A percentile compares a stretch with the other conserved stretches of the same genome.
Evolutionary conservation across 2,113 vertebrate species (phyloP).

Genomic region (Octodon degus): DNA sequence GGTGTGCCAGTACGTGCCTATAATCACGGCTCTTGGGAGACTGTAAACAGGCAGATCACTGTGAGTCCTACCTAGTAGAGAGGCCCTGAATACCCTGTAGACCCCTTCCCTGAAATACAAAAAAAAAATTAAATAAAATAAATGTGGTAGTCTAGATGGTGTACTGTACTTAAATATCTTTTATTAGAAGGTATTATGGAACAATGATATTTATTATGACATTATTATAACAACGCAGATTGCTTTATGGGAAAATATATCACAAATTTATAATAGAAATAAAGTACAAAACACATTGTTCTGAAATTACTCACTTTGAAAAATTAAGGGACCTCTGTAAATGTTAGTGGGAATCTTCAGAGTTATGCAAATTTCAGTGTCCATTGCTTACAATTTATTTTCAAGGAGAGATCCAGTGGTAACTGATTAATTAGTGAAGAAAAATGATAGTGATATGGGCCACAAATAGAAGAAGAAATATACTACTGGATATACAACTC

Average conservation of each 20-base stretch:
- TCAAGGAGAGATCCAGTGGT: not conserved
- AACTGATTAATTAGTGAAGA: not conserved
- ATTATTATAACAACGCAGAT: not conserved
- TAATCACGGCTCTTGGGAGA: no score
- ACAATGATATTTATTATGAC: not conserved
- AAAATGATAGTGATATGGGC: not conserved
- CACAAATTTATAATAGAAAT: not conserved
- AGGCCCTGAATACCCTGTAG: no score
- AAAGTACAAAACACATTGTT: constrained; percentile 3
- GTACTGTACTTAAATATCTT: not conserved
- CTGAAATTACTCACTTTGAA: not conserved
- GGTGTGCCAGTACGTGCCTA: no score
- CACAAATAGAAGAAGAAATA: not conserved
- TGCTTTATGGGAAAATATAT: not conserved
- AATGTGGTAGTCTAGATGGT: not conserved
- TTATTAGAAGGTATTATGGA: not conserved
- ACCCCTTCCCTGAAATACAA: no score
- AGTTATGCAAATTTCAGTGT: not conserved
- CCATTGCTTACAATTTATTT: not conserved
- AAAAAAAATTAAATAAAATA: not conserved
- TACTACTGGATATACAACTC: not conserved
- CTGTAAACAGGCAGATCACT: no score
- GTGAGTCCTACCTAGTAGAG: no score
- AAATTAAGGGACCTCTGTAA: constrained; percentile 10
- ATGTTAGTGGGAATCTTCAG: not conserved